Evolutionary conservation across 2,797 vertebrate genomes (phyloP).

Genomic region (Poeciliopsis gracilis): DNA sequence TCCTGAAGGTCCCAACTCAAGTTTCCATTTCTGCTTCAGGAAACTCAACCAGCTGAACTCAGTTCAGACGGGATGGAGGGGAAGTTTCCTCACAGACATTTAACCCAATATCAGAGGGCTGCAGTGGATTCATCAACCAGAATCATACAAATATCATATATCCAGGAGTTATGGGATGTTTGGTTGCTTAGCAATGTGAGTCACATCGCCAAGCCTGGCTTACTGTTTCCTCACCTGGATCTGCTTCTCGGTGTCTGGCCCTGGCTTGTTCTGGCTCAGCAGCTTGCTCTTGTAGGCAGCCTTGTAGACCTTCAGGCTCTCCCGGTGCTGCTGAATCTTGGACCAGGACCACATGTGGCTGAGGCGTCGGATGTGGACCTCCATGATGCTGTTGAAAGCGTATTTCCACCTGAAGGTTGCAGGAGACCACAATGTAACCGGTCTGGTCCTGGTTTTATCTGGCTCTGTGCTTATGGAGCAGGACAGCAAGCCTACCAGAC

Average conservation of each 20-base stretch:
- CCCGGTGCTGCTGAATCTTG: constrained; percentile 85
- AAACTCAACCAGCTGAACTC: not conserved
- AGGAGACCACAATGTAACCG: not conserved
- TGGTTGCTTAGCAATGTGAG: not conserved
- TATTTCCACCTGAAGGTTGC: constrained; percentile 89
- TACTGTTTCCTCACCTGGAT: constrained; percentile 81
- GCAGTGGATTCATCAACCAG: not conserved
- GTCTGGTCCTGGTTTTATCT: not conserved
- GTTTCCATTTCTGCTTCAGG: not conserved
- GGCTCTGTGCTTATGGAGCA: not conserved
- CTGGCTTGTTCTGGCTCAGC: constrained; percentile 83
- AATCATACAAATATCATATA: not conserved
- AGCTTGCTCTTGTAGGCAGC: constrained; percentile 86
- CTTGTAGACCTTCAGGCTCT: constrained; percentile 87
- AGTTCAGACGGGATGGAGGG: not conserved
- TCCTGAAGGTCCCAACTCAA: not conserved
- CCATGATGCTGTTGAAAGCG: constrained; percentile 85
- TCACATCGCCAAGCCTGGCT: no score
- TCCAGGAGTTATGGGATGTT: not conserved
- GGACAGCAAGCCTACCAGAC: constrained; percentile 83
- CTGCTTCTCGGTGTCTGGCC: constrained; percentile 83
- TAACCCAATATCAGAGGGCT: not conserved
- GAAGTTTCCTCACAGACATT: not conserved
- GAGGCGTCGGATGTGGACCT: constrained; percentile 85
- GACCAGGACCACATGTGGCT: constrained; percentile 91